A percentile compares a stretch with the other conserved stretches of the same genome.
These are phyloP conservation scores for Notechis scutatus DNA, from an alignment of 2,113 vertebrate genomes.

Conservation along the genomic window DNA sequence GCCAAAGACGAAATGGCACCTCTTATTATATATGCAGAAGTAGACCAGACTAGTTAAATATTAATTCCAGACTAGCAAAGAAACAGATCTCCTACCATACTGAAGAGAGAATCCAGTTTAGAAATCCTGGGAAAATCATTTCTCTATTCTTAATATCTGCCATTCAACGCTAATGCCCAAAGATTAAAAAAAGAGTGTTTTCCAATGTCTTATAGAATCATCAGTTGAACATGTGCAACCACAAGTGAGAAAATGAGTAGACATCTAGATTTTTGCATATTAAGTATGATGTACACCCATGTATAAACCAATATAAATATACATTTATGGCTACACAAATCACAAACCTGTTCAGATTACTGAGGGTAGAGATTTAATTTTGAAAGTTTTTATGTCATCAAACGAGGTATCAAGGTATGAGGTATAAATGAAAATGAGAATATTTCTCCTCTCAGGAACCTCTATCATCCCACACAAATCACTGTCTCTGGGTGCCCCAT, in stretches of 20 bases:
- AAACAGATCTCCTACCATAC: background rate
- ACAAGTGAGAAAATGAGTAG: background rate
- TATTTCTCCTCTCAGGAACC: background rate
- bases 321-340: background rate
- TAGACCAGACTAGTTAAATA: background rate
- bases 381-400: background rate
- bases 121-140: background rate
- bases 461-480: background rate
- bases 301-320: background rate
- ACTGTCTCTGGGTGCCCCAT: background rate
- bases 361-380: background rate
- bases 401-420: background rate
- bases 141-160: background rate
- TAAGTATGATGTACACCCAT: background rate
- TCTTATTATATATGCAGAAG: background rate
- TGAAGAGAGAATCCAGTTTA: background rate
- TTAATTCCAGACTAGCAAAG: background rate
- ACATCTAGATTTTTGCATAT: background rate
- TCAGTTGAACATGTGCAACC: background rate
- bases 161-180: background rate
- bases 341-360: background rate
- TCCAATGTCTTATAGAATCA: background rate
- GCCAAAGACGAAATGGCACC: background rate
- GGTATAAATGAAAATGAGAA: background rate
- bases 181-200: background rate